Base-by-base conservation (phyloP, 1,140 invertebrate species). In the Euglossa dilemma region DNA sequence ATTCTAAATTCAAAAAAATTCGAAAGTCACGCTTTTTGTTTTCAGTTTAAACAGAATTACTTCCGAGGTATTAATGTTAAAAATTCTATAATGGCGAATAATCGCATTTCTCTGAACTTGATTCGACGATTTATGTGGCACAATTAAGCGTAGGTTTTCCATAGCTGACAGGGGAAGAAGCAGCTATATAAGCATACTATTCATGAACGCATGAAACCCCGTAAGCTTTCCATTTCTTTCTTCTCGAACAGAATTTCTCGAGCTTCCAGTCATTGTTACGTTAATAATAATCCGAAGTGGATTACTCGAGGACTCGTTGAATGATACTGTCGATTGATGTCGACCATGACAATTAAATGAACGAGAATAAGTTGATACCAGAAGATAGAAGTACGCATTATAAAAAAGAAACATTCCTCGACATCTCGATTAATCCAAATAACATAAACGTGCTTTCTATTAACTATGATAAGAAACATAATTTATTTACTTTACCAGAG, bases 181-280 rank as follows among this genome's bases (percentile, higher is more conserved):
- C 20, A 28, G 23, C 14, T 63, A 25, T 52, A n/a, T 57, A 54
- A 52, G 28, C 64, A 64, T 36, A 25, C 75, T 50, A 77, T 82
- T 77, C 71, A 47, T 50, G 52, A 23, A 80, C 69, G 47, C 20
- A 67, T 25, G 70, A 84, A 84, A 67, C 75, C 67, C 56, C 50
- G 72, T 45, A 20, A 72, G 81, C 66, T 74, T 84, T 81, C 76
- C 64, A 80, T 63, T 63, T 63, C 20, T 85, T 78, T 56, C 79
- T 82, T 63, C 64, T 79, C 56, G 50, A 25, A 86, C 78, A 80
- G 90, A 91, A 91, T 90, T 92, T 91, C 73, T 90, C 45, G 54
- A 91, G 91, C 90, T 93, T 93, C 91, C 88, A 85, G 75, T 89
- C 90, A 90, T 91, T 90, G 90, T 77, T 75, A 23, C 73, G 63